These are phyloP conservation scores for Ciconia maguari DNA, from an alignment of 2,113 vertebrate genomes.

Conservation along the genomic window DNA sequence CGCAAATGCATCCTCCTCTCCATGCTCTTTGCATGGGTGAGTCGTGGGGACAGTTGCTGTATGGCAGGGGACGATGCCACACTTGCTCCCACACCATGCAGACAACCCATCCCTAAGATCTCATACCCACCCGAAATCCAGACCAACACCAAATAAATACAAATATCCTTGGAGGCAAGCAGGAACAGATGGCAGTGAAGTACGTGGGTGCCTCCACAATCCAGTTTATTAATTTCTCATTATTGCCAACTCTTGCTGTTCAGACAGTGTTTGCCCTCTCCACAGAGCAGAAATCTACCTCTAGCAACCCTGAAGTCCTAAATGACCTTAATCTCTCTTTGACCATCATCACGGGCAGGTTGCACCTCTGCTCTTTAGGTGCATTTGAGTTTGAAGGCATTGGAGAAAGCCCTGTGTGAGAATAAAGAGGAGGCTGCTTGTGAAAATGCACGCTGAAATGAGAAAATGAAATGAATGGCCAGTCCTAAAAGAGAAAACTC, in stretches of 20 bases:
- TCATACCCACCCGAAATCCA: neutral
- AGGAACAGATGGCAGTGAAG: neutral
- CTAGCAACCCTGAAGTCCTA: neutral
- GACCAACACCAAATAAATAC: neutral
- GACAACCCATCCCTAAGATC: neutral
- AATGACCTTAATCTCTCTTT: neutral
- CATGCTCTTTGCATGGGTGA: neutral
- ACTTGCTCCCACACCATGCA: neutral
- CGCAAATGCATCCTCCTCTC: too few species aligned
- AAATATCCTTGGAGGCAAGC: neutral
- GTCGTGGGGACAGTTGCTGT: neutral
- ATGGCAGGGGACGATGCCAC: neutral
- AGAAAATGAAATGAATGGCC: conserved; percentile 37
- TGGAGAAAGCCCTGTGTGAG: neutral
- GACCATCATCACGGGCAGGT: neutral
- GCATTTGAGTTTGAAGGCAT: neutral
- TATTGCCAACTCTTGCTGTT: neutral
- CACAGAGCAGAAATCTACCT: neutral
- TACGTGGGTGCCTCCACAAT: neutral
- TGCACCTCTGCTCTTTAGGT: neutral
- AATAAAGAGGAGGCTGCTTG: neutral
- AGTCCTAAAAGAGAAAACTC: conserved; percentile 8
- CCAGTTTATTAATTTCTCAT: neutral
- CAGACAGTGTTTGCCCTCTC: neutral
- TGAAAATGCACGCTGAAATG: neutral